phyloP scores from a whole-genome alignment of 2,797 vertebrate species.

The Neosalanx taihuensis region DNA sequence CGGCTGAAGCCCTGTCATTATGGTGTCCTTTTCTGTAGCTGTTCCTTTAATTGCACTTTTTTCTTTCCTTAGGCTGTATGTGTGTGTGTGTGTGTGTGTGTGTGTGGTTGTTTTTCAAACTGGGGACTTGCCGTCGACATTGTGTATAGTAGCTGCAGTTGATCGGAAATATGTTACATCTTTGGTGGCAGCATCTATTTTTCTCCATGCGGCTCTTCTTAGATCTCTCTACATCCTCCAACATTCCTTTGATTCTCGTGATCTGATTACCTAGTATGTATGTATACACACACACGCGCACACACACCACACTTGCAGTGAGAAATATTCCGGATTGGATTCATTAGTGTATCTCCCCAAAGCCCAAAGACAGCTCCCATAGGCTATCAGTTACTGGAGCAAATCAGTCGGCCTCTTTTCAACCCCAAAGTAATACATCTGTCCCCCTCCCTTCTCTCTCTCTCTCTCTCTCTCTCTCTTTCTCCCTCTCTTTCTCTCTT shows the following conservation, averaged over 20 bases:
- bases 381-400: slow-evolving; percentile 44
- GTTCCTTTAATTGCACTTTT: not conserved
- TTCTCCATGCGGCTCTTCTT: not conserved
- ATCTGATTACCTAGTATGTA: slow-evolving; percentile 23
- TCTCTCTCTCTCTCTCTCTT: slow-evolving; percentile 1
- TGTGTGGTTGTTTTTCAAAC: not conserved
- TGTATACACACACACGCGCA: slow-evolving; percentile 1
- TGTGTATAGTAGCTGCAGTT: not conserved
- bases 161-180: not conserved
- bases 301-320: not conserved
- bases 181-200: not conserved
- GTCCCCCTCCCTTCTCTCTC: slow-evolving; percentile 37
- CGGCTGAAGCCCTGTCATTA: slow-evolving; percentile 41
- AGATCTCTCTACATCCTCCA: not conserved
- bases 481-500: not conserved
- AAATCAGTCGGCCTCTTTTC: slow-evolving; percentile 31
- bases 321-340: slow-evolving; percentile 24
- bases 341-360: slow-evolving; percentile 45
- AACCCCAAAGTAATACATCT: slow-evolving; percentile 44
- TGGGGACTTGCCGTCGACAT: not conserved
- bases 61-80: not conserved
- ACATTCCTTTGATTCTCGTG: slow-evolving; percentile 14
- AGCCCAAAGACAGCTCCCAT: slow-evolving; percentile 39
- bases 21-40: slow-evolving; percentile 1
- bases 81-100: slow-evolving; percentile 2